phyloP scores from a whole-genome alignment of 2,888 invertebrate species.

The Andricus curvator region DNA sequence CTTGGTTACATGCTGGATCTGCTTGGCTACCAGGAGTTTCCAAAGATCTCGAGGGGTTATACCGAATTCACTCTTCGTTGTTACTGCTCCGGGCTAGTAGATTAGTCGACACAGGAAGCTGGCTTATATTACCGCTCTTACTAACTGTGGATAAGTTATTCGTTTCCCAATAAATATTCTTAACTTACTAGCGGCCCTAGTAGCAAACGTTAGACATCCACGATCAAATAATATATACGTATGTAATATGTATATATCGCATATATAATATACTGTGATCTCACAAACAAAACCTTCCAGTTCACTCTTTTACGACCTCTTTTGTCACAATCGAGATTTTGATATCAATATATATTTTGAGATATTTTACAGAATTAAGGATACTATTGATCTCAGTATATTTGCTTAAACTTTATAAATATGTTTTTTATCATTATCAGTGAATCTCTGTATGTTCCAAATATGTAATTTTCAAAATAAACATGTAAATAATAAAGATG shows the following conservation, averaged over 20 bases:
- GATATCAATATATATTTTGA: no score
- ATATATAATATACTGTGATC: not conserved
- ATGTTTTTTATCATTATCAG: no score
- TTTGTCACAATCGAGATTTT: no score
- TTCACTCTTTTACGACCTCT: no score
- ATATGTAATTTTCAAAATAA: no score
- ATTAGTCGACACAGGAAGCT: conserved; percentile 43
- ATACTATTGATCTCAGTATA: no score
- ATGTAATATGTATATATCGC: no score
- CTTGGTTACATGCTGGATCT: not conserved
- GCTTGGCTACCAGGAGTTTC: not conserved
- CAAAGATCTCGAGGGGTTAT: conserved; percentile 1
- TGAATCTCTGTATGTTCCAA: no score
- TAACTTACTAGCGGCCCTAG: not conserved
- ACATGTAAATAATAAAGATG: no score
- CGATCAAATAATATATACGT: not conserved
- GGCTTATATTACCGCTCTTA: not conserved
- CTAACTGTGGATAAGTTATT: not conserved
- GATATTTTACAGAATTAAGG: no score
- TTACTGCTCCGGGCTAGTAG: conserved; percentile 32
- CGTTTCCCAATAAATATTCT: not conserved
- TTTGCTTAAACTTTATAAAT: no score
- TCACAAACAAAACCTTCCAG: no score
- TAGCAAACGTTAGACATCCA: not conserved
- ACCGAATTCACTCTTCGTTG: not conserved